phyloP scores from a whole-genome alignment of 2,888 invertebrate genomes.

The Thelaira solivaga region DNA sequence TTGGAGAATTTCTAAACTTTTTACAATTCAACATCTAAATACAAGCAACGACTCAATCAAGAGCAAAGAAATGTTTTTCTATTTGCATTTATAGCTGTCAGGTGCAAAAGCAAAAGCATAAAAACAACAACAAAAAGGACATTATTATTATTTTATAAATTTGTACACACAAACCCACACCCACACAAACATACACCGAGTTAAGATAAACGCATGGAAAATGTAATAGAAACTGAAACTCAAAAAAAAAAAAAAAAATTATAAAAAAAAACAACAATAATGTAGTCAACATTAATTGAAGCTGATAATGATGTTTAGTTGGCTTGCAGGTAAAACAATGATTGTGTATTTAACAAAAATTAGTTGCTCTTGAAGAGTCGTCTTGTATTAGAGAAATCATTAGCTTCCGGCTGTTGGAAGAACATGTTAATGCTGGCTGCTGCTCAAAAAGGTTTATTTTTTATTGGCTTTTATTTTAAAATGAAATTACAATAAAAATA shows the following conservation, averaged over 20 bases:
- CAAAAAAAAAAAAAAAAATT: background rate
- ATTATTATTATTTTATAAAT: conserved; percentile 34
- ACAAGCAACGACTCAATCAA: background rate
- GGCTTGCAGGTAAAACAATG: background rate
- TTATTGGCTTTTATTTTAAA: too few species aligned
- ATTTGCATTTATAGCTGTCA: conserved; percentile 54
- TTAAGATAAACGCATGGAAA: background rate
- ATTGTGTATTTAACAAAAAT: background rate
- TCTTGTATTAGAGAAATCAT: conserved; percentile 1
- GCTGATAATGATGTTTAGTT: too few species aligned
- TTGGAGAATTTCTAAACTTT: background rate
- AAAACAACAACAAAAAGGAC: too few species aligned
- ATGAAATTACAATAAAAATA: too few species aligned
- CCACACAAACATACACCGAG: background rate
- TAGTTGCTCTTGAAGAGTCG: background rate
- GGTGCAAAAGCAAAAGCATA: conserved; percentile 35
- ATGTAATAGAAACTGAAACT: background rate
- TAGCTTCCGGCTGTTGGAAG: conserved; percentile 34
- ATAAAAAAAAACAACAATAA: background rate
- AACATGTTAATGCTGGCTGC: background rate
- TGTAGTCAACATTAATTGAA: background rate
- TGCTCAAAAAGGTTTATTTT: background rate
- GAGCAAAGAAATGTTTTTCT: background rate
- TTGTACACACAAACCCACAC: background rate
- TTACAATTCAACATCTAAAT: conserved; percentile 8